Conservation (phyloP, 2,797 vertebrate genomes). For the Smutsia gigantea region DNA sequence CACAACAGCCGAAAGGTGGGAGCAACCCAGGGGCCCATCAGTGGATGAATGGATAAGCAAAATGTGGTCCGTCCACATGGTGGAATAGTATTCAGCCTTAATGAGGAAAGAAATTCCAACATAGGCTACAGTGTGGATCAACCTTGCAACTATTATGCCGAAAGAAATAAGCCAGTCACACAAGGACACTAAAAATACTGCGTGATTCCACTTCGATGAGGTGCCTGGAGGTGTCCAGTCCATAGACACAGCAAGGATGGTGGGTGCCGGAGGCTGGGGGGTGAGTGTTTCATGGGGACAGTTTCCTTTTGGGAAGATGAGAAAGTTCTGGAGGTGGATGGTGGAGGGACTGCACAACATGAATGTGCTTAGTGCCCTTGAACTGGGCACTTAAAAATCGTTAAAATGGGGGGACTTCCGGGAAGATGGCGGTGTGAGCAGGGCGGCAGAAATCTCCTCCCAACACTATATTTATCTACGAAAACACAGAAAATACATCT, state of each 20-base stretch:
- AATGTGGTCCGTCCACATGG: fast-evolving
- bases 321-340: not conserved
- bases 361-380: not conserved
- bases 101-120: not conserved
- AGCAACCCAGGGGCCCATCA: not conserved
- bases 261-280: fast-evolving
- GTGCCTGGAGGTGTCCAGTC: not conserved
- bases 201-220: not conserved
- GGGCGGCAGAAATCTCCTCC: too few species aligned
- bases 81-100: not conserved
- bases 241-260: not conserved
- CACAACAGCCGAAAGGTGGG: not conserved
- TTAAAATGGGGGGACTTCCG: too few species aligned
- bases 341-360: fast-evolving
- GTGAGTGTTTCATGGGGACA: not conserved
- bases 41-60: not conserved
- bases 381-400: not conserved
- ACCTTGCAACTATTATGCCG: fast-evolving
- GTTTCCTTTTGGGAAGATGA: not conserved
- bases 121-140: fast-evolving
- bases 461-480: too few species aligned
- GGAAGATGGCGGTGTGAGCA: too few species aligned
- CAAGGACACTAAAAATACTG: not conserved
- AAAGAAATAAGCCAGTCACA: not conserved
- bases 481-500: too few species aligned